Conservation (phyloP, 2,797 vertebrate species). For the Petrocephalus schoutedeni region DNA sequence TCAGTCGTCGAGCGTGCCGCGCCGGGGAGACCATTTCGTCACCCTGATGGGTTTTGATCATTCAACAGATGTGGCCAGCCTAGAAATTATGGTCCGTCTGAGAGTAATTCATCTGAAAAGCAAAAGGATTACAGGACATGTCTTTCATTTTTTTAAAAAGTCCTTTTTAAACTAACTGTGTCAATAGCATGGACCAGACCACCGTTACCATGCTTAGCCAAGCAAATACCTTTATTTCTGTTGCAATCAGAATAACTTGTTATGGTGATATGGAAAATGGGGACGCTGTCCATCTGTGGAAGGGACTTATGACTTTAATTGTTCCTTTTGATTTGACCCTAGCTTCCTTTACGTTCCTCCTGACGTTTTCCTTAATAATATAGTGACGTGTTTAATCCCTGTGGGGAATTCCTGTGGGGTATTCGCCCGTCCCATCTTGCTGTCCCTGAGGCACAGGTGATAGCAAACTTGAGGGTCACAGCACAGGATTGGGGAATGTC, state of each 20-base stretch:
- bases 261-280: not conserved
- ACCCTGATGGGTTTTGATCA: not conserved
- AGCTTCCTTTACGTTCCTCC: not conserved
- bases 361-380: not conserved
- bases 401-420: not conserved
- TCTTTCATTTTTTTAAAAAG: not conserved
- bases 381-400: not conserved
- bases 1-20: not conserved
- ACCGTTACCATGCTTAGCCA: not conserved
- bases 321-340: not conserved
- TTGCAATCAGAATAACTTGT: not conserved
- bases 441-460: not conserved
- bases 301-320: not conserved
- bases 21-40: not conserved
- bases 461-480: not conserved
- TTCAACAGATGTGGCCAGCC: not conserved
- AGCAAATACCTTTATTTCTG: too few species aligned
- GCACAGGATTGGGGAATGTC: not conserved
- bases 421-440: not conserved
- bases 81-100: not conserved
- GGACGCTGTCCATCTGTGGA: not conserved
- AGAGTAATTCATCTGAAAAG: conserved; percentile 1
- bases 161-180: not conserved
- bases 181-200: not conserved
- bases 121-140: not conserved